Evolutionary conservation across 2,888 invertebrate genomes (phyloP), one percentile per base, ranked within the genome.

Genomic region (Lomographa bimaculata): DNA sequence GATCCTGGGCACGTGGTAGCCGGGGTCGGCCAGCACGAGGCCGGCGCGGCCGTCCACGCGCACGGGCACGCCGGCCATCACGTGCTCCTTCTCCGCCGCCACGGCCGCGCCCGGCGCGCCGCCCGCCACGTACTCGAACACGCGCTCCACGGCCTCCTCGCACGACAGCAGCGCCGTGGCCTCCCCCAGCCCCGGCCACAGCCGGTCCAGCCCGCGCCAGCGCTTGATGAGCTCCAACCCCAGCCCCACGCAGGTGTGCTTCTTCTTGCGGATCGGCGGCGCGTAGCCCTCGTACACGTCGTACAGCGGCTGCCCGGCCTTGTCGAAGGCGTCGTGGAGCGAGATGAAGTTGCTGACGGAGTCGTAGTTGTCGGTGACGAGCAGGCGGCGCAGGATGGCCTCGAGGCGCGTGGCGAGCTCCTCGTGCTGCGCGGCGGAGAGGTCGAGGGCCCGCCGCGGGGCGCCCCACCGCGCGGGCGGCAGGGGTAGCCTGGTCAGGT

Each of bases 181-280:
- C 65, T 92, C 94, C 18, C 91, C 91, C 58, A 96, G 85, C 29
- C 93, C 93, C 3, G 94, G 92, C 64, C 92, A 93, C 50, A 93
- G 91, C 7, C 57, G 57, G 50, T 94, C 92, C 46, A 94, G 73
- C 36, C 79, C 70, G 32, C 85, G 82, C 64, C 95, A 90, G 32
- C 93, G 91, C 50, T 91, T 84, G 68, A 95, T 91, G 57, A 97
- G 87, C 79, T 96, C 96, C 64, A 96, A 14, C 1, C 91, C 54
- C 50, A 97, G 85, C 9, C 97, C 97, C 29, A 97, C 97, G 74
- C 97, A 97, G 37, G 97, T 97, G 79, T 96, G 94, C 76, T 95
- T 94, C 60, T 92, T 92, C 1, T 93, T 85, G 45, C 94, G 93
- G 50, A 97, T 94, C 28, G 94, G 93, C 53, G 97, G 95, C 57